Conservation (phyloP, 1,140 invertebrate species). For the Mizuhopecten yessoensis region DNA sequence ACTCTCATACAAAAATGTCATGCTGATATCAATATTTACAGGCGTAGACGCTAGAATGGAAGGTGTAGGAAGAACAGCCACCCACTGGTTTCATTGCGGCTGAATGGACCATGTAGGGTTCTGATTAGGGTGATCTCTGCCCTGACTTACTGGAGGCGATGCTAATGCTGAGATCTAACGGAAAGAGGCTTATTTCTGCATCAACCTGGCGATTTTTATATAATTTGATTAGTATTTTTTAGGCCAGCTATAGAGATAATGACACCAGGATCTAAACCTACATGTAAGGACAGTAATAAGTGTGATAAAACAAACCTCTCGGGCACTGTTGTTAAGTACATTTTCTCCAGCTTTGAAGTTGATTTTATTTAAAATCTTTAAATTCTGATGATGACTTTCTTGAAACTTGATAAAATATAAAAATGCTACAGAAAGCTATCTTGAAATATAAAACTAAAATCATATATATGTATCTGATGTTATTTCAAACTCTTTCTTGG, state of each 20-base stretch:
- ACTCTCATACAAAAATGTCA: not conserved
- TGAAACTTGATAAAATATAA: not conserved
- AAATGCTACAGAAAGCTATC: not conserved
- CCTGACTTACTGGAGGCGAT: not conserved
- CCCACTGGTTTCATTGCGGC: not conserved
- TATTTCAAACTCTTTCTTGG: too few species aligned
- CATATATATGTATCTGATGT: not conserved
- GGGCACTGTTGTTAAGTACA: not conserved
- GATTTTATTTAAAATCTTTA: not conserved
- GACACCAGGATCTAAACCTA: not conserved
- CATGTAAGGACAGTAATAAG: not conserved
- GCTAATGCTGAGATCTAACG: not conserved
- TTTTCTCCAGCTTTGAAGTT: not conserved
- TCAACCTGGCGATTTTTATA: constrained; percentile 26
- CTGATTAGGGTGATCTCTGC: not conserved
- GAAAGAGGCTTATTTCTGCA: not conserved
- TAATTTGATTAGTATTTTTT: constrained; percentile 23
- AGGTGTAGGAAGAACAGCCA: not conserved
- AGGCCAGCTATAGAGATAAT: not conserved
- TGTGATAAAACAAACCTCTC: too few species aligned
- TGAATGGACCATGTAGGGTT: not conserved
- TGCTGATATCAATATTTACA: not conserved
- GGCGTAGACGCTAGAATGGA: not conserved
- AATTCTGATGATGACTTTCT: not conserved
- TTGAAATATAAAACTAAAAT: not conserved